Conservation (phyloP, 2,113 vertebrate genomes). For the Coracopsis vasa region DNA sequence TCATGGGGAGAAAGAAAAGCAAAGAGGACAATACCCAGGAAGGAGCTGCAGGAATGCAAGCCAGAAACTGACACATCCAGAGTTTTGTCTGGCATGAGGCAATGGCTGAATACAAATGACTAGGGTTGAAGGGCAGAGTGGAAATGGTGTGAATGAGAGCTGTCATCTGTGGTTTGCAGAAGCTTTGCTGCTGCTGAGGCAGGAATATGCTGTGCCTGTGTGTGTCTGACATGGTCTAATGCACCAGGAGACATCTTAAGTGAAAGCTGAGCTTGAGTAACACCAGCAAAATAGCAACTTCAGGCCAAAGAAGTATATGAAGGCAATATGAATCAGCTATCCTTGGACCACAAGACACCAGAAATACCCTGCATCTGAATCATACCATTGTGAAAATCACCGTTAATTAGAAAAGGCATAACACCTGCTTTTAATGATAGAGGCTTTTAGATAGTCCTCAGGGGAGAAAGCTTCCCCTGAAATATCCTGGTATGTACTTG, state of each 20-base stretch:
- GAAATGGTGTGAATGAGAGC: background rate
- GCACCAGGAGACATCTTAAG: background rate
- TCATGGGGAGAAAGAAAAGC: background rate
- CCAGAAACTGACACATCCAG: background rate
- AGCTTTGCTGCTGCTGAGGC: background rate
- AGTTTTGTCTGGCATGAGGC: background rate
- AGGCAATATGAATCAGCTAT: background rate
- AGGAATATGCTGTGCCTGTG: background rate
- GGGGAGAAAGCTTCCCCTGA: background rate
- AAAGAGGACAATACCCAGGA: background rate
- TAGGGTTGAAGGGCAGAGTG: background rate
- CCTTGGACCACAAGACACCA: background rate
- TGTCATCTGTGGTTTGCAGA: accelerated
- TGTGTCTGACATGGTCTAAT: background rate
- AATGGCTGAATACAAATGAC: background rate
- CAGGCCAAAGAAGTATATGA: background rate
- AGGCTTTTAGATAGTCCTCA: background rate
- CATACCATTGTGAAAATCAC: background rate
- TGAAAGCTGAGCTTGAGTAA: background rate
- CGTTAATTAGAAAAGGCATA: background rate
- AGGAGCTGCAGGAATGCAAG: background rate
- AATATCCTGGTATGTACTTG: background rate
- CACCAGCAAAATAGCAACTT: background rate
- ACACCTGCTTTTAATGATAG: slow-evolving; percentile 12
- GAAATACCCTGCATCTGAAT: background rate